Percentiles rank a stretch among this genome's conserved stretches.
phyloP scores from a whole-genome alignment of 2,113 vertebrate genomes.

The Morone chrysops region DNA sequence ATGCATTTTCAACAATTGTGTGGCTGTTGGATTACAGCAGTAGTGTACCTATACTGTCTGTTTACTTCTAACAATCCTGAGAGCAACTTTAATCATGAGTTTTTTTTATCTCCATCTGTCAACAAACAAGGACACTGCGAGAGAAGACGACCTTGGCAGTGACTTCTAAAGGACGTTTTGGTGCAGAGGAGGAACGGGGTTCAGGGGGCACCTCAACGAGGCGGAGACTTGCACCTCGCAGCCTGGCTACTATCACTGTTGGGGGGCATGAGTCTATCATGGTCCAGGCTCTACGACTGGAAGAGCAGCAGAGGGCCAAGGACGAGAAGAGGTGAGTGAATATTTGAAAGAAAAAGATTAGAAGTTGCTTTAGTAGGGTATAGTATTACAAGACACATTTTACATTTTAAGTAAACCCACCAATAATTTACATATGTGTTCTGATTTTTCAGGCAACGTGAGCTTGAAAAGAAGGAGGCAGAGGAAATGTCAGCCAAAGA shows the following conservation, averaged over 20 bases:
- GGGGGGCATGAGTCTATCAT: conserved; percentile 93
- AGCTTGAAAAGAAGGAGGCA: conserved; percentile 95
- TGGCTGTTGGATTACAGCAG: background rate
- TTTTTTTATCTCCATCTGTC: conserved; percentile 24
- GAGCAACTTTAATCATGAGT: background rate
- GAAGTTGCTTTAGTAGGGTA: background rate
- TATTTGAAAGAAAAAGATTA: background rate
- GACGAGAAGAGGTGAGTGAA: conserved; percentile 93
- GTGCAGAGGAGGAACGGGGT: conserved; percentile 90
- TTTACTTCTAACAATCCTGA: conserved; percentile 13
- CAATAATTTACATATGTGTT: background rate
- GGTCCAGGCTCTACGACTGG: conserved; percentile 93
- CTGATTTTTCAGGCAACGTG: conserved; percentile 87
- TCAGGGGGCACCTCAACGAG: conserved; percentile 88
- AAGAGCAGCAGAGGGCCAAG: conserved; percentile 94
- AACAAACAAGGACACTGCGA: conserved; percentile 89
- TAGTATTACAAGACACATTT: background rate
- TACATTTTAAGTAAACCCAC: conserved; percentile 5
- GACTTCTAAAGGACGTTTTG: conserved; percentile 91
- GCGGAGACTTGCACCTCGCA: conserved; percentile 89
- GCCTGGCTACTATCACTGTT: conserved; percentile 87
- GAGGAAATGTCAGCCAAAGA: conserved; percentile 96
- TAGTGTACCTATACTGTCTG: no score
- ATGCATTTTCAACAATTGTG: background rate
- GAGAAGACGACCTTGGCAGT: conserved; percentile 93